Evolutionary conservation across 2,888 invertebrate genomes (phyloP).

Genomic region (Sycophila texana): DNA sequence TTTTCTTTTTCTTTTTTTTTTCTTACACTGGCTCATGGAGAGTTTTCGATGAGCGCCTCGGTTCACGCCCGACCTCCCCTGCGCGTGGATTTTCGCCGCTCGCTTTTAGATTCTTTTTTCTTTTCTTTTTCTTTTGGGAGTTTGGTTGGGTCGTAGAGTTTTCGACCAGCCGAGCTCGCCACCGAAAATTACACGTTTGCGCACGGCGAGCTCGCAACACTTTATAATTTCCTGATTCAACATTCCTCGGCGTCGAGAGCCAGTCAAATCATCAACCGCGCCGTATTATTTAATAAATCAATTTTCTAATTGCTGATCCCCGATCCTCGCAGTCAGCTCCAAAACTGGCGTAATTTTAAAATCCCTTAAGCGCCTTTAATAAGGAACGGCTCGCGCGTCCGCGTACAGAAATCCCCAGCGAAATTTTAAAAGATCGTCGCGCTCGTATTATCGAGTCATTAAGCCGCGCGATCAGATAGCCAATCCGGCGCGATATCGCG

Average conservation of each 20-base stretch:
- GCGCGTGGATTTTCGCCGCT: background rate
- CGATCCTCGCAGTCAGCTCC: no score
- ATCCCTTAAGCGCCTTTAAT: no score
- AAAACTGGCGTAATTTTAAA: no score
- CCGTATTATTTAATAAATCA: conserved; percentile 19
- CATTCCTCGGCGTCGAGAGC: background rate
- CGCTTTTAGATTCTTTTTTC: background rate
- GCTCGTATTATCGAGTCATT: no score
- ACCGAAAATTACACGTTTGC: conserved; percentile 46
- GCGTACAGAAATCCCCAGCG: no score
- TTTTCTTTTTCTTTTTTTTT: no score
- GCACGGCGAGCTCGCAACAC: conserved; percentile 21
- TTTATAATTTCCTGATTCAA: conserved; percentile 13
- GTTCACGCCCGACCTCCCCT: no score
- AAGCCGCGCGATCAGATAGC: no score
- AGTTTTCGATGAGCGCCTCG: background rate
- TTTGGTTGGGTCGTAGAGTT: background rate
- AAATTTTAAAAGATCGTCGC: no score
- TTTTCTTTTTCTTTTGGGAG: background rate
- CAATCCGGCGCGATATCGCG: background rate
- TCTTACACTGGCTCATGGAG: background rate
- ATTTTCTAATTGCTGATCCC: conserved; percentile 2
- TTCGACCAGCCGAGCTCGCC: background rate
- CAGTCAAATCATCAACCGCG: background rate
- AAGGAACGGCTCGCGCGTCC: no score